Percentiles rank a stretch among this genome's conserved stretches.
Conservation (phyloP, 2,113 vertebrate genomes). For the Bufo gargarizans region DNA sequence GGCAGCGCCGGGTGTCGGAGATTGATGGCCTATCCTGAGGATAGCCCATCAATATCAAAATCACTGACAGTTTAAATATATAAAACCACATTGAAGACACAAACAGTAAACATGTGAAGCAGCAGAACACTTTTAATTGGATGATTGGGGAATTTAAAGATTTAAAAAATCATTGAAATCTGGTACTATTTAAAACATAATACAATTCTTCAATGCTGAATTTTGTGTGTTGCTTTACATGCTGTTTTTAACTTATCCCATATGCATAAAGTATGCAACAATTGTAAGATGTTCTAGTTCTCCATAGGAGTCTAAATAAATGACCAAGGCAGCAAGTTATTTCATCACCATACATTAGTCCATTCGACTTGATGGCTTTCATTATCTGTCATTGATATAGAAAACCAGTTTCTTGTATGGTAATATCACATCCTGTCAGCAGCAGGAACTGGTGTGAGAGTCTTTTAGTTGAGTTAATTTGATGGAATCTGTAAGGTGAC, state of each 20-base stretch:
- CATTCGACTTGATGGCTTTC: background rate
- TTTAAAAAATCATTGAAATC: background rate
- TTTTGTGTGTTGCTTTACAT: background rate
- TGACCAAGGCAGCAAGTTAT: background rate
- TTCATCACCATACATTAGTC: background rate
- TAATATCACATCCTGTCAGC: slow-evolving; percentile 61
- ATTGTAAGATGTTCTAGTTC: background rate
- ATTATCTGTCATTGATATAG: background rate
- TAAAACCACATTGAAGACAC: background rate
- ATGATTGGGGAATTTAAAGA: background rate
- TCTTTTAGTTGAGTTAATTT: slow-evolving; percentile 69
- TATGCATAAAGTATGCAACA: background rate
- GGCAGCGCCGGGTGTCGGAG: too few species aligned
- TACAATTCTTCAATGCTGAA: background rate
- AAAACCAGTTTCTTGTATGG: background rate
- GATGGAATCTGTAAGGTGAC: slow-evolving; percentile 75
- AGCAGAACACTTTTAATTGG: background rate
- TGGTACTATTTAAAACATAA: background rate
- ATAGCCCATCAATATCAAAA: too few species aligned
- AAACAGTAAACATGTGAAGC: background rate
- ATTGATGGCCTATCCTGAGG: too few species aligned
- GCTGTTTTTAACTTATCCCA: background rate
- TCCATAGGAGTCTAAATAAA: background rate
- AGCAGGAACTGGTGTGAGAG: slow-evolving; percentile 68
- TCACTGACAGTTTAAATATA: background rate